These are phyloP conservation scores for Rhopilema esculentum DNA, from an alignment of 30 jellyfish, hydroid and myxozoan species.

Conservation along the genomic window DNA sequence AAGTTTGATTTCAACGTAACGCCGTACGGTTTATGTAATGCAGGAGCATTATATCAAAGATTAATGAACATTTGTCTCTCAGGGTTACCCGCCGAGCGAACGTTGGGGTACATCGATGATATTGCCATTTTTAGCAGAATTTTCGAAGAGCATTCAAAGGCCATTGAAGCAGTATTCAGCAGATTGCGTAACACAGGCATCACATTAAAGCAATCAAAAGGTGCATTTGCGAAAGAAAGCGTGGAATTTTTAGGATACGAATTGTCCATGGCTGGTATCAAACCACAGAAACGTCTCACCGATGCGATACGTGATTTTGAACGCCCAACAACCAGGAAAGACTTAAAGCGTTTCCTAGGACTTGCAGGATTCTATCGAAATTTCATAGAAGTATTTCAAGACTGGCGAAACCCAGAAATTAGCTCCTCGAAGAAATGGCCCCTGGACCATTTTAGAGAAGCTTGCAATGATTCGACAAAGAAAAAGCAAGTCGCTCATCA, in stretches of 20 bases:
- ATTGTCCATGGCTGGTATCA: constrained; percentile 43
- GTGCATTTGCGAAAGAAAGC: constrained; percentile 43
- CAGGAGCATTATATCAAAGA: constrained; percentile 69
- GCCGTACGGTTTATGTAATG: constrained; percentile 57
- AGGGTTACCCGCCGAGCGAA: constrained; percentile 65
- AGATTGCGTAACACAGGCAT: constrained; percentile 24
- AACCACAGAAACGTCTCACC: constrained; percentile 59
- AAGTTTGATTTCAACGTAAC: constrained; percentile 57
- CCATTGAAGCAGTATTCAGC: constrained; percentile 24
- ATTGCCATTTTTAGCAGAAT: constrained; percentile 53
- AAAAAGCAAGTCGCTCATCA: constrained; percentile 21
- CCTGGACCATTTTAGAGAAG: constrained; percentile 39
- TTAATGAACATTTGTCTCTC: constrained; percentile 57
- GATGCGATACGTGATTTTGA: constrained; percentile 28
- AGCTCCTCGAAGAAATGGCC: constrained; percentile 57
- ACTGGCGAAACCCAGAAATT: constrained; percentile 48
- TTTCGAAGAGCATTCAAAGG: constrained; percentile 17
- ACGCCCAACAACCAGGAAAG: constrained; percentile 40
- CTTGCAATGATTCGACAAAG: constrained; percentile 11
- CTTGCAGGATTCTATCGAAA: constrained; percentile 41
- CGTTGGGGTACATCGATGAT: constrained; percentile 64
- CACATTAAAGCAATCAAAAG: constrained; percentile 36
- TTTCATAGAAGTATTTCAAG: constrained; percentile 18
- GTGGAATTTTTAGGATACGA: constrained; percentile 53
- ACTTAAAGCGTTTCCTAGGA: constrained; percentile 41